Conservation (phyloP, 2,888 invertebrate genomes). For the Lepidochrysops patricia region DNA sequence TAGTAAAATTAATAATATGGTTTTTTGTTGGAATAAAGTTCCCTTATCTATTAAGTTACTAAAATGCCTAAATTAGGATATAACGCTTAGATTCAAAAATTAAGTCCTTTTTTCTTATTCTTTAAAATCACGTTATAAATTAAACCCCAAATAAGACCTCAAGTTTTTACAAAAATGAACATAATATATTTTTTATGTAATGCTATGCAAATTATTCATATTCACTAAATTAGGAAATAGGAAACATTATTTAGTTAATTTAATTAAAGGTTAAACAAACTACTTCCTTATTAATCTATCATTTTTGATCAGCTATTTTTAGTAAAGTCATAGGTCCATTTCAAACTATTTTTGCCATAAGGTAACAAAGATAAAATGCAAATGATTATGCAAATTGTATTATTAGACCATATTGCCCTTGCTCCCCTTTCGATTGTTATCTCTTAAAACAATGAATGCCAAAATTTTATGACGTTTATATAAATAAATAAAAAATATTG, state of each 20-base stretch:
- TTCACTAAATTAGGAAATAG: not conserved
- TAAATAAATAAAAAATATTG: slow-evolving; percentile 12
- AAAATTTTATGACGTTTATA: slow-evolving; percentile 10
- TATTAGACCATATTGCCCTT: slow-evolving; percentile 35
- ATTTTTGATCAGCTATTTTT: not conserved
- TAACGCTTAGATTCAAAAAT: too few relatives aligned
- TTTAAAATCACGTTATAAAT: too few relatives aligned
- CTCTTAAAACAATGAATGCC: slow-evolving; percentile 15
- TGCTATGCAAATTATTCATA: not conserved
- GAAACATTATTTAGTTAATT: slow-evolving; percentile 1
- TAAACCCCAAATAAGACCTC: too few relatives aligned
- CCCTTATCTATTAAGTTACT: too few relatives aligned
- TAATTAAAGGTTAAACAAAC: slow-evolving; percentile 7
- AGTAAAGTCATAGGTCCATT: slow-evolving; percentile 10
- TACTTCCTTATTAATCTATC: slow-evolving; percentile 3
- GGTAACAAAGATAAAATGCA: slow-evolving; percentile 33
- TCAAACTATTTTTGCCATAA: slow-evolving; percentile 33
- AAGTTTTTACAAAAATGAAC: too few relatives aligned
- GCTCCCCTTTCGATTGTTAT: slow-evolving; percentile 29
- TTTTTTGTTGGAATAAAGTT: too few relatives aligned
- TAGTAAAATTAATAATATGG: too few relatives aligned
- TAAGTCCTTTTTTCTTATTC: too few relatives aligned
- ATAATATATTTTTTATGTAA: too few relatives aligned
- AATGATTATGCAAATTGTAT: slow-evolving; percentile 16
- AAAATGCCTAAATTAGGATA: too few relatives aligned